Base-by-base conservation (phyloP, 1,140 invertebrate genomes). In the Heliothis subflexa region DNA sequence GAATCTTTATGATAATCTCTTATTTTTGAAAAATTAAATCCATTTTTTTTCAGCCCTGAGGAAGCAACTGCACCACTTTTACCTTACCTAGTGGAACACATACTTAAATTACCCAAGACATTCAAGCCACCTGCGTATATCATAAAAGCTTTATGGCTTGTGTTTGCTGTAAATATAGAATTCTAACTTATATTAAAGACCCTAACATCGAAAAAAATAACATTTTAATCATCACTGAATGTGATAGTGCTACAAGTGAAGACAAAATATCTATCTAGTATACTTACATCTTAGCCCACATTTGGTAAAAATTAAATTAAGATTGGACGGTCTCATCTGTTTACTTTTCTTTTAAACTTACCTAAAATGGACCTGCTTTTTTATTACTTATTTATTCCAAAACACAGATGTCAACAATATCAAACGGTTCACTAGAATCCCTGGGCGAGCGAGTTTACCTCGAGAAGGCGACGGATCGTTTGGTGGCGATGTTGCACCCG, bases 61-160 rank as follows among this genome's bases (percentile, higher is more conserved):
- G 88, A 91, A 86, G 85, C 85, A 0, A 91, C 90, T 5, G 86
- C 86, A 0, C 81, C 84, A 0, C 72, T 94, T 25, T 78, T 94
- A 14, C 91, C 91, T 5, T 86, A 89, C 50, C 78, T 94, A 18
- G 87, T 93, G n/a, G 88, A 93, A 12, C 87, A 93, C 33, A 81
- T 94, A 3, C 78, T 93, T 21, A 81, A 84, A 59, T 70, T 88
- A 0, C 89, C 91, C 1, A 83, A 78, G 55, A 68, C 81, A 9
- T 85, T 88, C 54, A 88, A 81, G 21, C 89, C 88, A 7, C 91
- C 93, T 0, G 47, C 81, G 7, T 89, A 93, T 49, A 92, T 94
- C 57, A 82, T 93, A 33, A 94, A 94, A 83, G 93, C 93, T 0
- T 25, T 94, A 10, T 93, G 91, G 91, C 93, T 94, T 18, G 89